Base-by-base conservation (phyloP, 2,888 invertebrate genomes). In the Phytoseiulus persimilis region DNA sequence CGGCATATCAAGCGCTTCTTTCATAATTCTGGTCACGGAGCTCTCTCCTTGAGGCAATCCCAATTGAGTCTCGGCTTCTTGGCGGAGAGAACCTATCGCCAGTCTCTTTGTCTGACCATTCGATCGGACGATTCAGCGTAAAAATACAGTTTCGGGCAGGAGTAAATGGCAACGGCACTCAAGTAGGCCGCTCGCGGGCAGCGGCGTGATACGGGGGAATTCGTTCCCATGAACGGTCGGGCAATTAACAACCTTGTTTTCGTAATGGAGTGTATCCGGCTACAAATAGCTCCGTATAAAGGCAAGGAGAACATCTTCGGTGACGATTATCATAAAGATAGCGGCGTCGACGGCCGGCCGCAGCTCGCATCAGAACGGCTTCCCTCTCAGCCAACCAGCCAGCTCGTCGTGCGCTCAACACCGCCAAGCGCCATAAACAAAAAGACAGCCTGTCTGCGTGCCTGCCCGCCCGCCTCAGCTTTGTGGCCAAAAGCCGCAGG, bases 181-280 rank as follows among this genome's bases (percentile, higher is more conserved):
- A 65, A 65, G 65, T 65, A 65, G 65, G 65, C 65, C 65, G 65
- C 18, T 65, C 18, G 65, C 1, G 65, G 1, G 5, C 65, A 23
- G 1, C 65, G 65, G 65, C 65, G 65, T 65, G 18, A 65, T 23
- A 65, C 65, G 65, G 9, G 2, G 65, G 65, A 28, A 65, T 65
- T 14, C 18, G 65, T 65, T 65, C 18, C 65, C 18, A 28, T 65
- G 65, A 65, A 65, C 65, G 65, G 65, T 65, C 65, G 65, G 18
- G 65, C 65, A 65, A 65, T 65, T 65, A 65, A 65, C 65, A 65
- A 65, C 23, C 65, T 65, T 65, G 65, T 65, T 65, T 28, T 65
- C 65, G 65, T 65, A 65, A 65, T 65, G 65, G 65, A 65, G 65
- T 65, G 65, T 65, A 65, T 65, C 65, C 65, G 65, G 65, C 65